Evolutionary conservation across 2,797 vertebrate species (phyloP).

Genomic region (Centroberyx gerrardi): DNA sequence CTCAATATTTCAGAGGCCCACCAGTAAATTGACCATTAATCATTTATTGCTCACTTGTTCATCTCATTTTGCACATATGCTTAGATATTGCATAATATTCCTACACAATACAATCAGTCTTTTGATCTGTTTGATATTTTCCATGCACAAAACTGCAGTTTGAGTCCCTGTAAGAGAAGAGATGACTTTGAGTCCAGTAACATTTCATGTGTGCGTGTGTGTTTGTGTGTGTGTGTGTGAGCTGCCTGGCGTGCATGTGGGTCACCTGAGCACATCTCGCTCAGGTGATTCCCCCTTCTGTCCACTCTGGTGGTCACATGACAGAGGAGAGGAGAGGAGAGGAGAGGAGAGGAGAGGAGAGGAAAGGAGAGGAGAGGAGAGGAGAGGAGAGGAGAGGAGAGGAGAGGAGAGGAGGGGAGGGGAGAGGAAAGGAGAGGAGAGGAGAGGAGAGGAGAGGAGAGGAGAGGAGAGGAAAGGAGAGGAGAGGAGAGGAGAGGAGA

Average conservation of each 20-base stretch:
- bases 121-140: neutral
- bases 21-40: conserved; percentile 80
- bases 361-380: neutral
- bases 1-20: conserved; percentile 79
- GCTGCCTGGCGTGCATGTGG: neutral
- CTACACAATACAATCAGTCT: neutral
- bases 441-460: neutral
- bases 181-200: neutral
- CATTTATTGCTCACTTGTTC: conserved; percentile 70
- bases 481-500: neutral
- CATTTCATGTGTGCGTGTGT: neutral
- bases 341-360: too few relatives aligned
- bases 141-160: neutral
- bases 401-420: neutral
- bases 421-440: neutral
- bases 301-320: conserved; percentile 5
- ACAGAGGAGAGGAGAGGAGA: neutral
- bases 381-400: neutral
- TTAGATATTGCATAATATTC: conserved; percentile 2
- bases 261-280: conserved; percentile 3
- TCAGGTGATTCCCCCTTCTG: conserved; percentile 4
- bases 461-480: neutral
- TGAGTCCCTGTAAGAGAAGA: neutral
- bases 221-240: neutral
- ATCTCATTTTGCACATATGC: conserved; percentile 47